phyloP scores from a whole-genome alignment of 2,113 vertebrate genomes.

The Epinephelus fuscoguttatus region DNA sequence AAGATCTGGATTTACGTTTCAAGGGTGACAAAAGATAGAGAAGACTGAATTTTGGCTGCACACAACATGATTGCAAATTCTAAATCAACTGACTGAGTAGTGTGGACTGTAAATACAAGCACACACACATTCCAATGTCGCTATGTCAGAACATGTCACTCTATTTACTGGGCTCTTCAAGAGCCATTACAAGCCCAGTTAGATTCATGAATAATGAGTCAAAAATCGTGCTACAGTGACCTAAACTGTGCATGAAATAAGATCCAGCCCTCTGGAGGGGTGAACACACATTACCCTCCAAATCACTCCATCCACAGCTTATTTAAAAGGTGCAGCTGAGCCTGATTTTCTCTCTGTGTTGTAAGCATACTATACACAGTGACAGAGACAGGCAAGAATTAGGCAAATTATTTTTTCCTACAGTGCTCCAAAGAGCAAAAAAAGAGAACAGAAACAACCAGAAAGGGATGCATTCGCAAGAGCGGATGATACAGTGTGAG shows the following conservation, averaged over 20 bases:
- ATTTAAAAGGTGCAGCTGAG: constrained; percentile 9
- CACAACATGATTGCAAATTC: background rate
- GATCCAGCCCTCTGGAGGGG: background rate
- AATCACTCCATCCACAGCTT: background rate
- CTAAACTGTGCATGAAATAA: constrained; percentile 25
- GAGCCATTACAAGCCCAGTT: constrained; percentile 4
- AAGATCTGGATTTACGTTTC: background rate
- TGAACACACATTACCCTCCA: constrained; percentile 17
- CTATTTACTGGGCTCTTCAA: background rate
- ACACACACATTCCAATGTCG: background rate
- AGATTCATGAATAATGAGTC: constrained; percentile 34
- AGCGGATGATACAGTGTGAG: constrained; percentile 16
- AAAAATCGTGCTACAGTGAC: constrained; percentile 6
- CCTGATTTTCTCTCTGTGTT: constrained; percentile 7
- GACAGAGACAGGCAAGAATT: background rate
- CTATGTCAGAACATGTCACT: background rate
- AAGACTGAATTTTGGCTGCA: background rate
- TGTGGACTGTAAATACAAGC: background rate
- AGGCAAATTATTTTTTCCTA: background rate
- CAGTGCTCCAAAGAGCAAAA: constrained; percentile 2
- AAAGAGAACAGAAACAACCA: constrained; percentile 14
- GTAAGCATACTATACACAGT: background rate
- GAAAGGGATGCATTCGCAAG: constrained; percentile 1
- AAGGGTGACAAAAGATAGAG: background rate
- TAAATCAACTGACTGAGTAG: background rate